These are phyloP conservation scores for Xanthia icteritia DNA, from an alignment of 2,888 invertebrate species.

Conservation along the genomic window DNA sequence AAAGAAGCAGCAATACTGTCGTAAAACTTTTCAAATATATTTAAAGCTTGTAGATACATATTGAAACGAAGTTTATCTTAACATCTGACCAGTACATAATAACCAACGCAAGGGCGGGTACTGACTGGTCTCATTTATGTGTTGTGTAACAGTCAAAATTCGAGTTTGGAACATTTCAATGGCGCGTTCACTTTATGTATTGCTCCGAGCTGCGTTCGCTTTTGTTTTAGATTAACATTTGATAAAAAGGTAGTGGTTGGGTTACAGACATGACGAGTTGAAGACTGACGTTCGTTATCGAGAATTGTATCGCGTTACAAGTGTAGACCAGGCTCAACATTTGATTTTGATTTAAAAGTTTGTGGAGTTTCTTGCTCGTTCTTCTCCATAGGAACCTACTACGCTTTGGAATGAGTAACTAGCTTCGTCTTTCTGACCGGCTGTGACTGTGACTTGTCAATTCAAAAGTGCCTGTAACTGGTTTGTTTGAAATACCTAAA, in stretches of 20 bases:
- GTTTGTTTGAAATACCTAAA: too few species aligned
- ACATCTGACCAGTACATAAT: constrained; percentile 47
- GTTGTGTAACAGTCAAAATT: constrained; percentile 23
- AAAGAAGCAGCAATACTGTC: constrained; percentile 46
- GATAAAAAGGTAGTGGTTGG: not conserved
- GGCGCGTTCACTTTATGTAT: not conserved
- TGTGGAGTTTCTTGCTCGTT: too few species aligned
- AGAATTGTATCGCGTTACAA: constrained; percentile 9
- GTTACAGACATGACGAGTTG: not conserved
- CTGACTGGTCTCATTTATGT: constrained; percentile 4
- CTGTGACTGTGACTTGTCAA: too few species aligned
- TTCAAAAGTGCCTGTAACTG: too few species aligned
- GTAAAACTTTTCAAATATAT: constrained; percentile 59
- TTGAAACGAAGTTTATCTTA: constrained; percentile 52
- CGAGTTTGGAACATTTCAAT: constrained; percentile 6
- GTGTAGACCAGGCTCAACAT: not conserved
- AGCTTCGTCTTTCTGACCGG: too few species aligned
- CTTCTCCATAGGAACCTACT: too few species aligned
- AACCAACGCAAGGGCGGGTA: constrained; percentile 23
- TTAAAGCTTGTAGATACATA: constrained; percentile 49
- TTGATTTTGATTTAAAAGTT: too few species aligned
- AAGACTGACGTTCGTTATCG: constrained; percentile 1
- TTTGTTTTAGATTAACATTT: constrained; percentile 34
- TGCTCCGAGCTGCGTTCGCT: constrained; percentile 4
- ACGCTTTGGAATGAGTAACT: too few species aligned